A percentile compares a stretch with the other conserved stretches of the same genome.
These are phyloP conservation scores for Bos indicus DNA, from an alignment of 2,113 vertebrate genomes.

Conservation along the genomic window DNA sequence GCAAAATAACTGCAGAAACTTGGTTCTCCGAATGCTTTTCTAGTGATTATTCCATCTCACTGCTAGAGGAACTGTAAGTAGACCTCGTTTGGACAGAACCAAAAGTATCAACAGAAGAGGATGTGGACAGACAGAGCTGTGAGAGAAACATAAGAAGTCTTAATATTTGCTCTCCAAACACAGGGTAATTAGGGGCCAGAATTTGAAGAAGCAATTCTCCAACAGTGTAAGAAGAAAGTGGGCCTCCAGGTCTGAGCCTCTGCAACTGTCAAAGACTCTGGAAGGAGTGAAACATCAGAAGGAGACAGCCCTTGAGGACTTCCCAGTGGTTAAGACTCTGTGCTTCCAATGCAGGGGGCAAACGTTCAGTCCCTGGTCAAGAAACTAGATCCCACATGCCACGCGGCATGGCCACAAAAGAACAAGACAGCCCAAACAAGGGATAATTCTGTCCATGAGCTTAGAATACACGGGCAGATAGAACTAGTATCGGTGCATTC, in stretches of 20 bases:
- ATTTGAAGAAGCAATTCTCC: background rate
- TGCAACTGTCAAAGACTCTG: background rate
- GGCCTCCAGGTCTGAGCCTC: background rate
- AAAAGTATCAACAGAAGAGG: background rate
- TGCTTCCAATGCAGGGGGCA: background rate
- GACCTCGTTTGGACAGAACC: rapidly evolving
- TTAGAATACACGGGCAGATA: no score
- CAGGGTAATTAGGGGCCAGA: background rate
- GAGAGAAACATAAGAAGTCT: background rate
- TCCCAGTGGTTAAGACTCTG: background rate
- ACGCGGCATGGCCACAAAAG: background rate
- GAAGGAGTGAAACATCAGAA: background rate
- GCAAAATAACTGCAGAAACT: background rate
- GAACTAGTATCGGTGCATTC: background rate
- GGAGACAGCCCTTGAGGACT: background rate
- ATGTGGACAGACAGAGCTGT: background rate
- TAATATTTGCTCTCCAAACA: background rate
- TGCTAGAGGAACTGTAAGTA: background rate
- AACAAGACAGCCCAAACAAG: background rate
- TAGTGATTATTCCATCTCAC: background rate
- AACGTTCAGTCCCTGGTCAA: background rate
- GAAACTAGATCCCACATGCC: background rate
- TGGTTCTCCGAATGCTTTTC: rapidly evolving
- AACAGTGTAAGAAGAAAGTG: background rate
- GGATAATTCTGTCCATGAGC: background rate